Conservation (phyloP, 2,113 vertebrate species). For the Gallinago paraguaiae region DNA sequence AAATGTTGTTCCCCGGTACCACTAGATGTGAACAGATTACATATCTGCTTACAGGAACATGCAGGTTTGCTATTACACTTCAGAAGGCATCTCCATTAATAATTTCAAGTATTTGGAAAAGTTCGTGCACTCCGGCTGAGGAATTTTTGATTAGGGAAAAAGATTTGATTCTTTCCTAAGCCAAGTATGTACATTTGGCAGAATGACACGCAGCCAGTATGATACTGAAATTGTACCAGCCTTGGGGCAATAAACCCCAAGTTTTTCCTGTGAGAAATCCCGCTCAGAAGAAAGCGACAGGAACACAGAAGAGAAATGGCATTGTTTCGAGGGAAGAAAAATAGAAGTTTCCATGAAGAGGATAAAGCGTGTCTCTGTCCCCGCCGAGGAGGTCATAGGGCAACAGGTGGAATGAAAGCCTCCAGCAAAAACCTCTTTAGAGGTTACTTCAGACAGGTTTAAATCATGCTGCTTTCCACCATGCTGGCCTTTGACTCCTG, state of each 20-base stretch:
- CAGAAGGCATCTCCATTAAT: not conserved
- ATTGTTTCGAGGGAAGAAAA: not conserved
- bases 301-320: not conserved
- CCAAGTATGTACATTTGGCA: not conserved
- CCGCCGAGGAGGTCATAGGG: constrained; percentile 45
- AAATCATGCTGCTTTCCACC: constrained; percentile 7
- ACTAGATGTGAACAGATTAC: constrained; percentile 16
- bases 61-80: constrained; percentile 11
- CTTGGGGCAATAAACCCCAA: not conserved
- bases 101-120: constrained; percentile 19
- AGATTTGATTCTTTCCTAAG: not conserved
- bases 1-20: not conserved
- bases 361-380: not conserved
- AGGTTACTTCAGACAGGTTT: constrained; percentile 27
- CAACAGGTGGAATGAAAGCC: constrained; percentile 41
- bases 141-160: constrained; percentile 34
- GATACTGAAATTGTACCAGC: not conserved
- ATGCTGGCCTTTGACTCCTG: constrained; percentile 46
- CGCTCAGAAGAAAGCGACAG: not conserved
- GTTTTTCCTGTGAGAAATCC: not conserved
- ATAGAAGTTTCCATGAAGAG: not conserved
- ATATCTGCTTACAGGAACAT: not conserved
- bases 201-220: accelerated
- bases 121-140: not conserved
- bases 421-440: constrained; percentile 38